Evolutionary conservation across 2,113 vertebrate genomes (phyloP).

Genomic region (Ammodytes marinus): DNA sequence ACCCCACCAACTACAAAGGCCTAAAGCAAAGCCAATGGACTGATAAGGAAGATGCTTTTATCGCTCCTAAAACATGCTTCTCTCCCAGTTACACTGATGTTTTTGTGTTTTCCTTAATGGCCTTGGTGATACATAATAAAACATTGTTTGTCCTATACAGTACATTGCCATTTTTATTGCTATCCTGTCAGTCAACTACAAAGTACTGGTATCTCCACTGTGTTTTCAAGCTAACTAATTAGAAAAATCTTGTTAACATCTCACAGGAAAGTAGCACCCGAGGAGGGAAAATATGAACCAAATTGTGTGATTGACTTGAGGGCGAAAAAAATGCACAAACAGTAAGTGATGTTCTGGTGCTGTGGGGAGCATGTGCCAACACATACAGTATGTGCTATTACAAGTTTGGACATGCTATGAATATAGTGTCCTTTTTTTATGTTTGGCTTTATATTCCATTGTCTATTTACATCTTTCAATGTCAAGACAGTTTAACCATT

Average conservation of each 20-base stretch:
- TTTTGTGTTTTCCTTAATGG: constrained; percentile 66
- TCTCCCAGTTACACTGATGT: constrained; percentile 55
- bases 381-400: constrained; percentile 2
- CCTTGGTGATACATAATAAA: constrained; percentile 67
- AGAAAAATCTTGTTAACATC: constrained; percentile 76
- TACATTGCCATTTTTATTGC: constrained; percentile 58
- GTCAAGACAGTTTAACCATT: not conserved
- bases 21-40: constrained; percentile 56
- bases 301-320: constrained; percentile 42
- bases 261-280: constrained; percentile 24
- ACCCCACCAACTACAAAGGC: constrained; percentile 70
- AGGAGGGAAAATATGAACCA: constrained; percentile 38
- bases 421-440: not conserved
- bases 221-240: constrained; percentile 60
- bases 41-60: constrained; percentile 79
- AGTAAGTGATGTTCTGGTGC: too few relatives aligned
- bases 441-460: not conserved
- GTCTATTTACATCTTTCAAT: not conserved
- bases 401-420: constrained; percentile 1
- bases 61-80: constrained; percentile 62
- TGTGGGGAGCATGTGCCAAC: not conserved
- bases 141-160: constrained; percentile 57
- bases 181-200: constrained; percentile 60
- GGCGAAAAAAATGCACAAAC: not conserved
- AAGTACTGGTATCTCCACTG: constrained; percentile 55